Evolutionary conservation across 2,888 invertebrate species (phyloP).

Genomic region (Holacanthella duospinosa): DNA sequence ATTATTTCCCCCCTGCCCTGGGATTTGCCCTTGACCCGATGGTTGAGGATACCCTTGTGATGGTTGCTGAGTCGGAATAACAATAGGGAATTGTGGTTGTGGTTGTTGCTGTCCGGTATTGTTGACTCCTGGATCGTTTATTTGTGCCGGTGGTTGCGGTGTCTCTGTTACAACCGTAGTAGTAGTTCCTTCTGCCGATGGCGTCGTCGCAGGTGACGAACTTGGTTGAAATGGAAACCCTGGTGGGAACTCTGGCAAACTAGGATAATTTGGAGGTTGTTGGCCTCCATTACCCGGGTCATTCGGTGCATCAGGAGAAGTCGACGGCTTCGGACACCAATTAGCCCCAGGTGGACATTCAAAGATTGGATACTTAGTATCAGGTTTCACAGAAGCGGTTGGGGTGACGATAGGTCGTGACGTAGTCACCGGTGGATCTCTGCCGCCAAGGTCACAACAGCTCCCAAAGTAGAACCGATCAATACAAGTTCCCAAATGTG

Average conservation of each 20-base stretch:
- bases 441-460: conserved; percentile 63
- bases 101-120: conserved; percentile 12
- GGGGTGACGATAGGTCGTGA: not conserved
- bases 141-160: conserved; percentile 37
- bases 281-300: not conserved
- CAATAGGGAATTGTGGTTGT: conserved; percentile 3
- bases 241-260: conserved; percentile 22
- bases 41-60: not conserved
- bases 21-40: not conserved
- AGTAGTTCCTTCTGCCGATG: conserved; percentile 23
- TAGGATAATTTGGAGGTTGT: conserved; percentile 8
- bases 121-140: conserved; percentile 35
- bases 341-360: not conserved
- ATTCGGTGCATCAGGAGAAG: conserved; percentile 5
- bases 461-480: conserved; percentile 89
- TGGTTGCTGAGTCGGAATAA: not conserved
- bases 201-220: conserved; percentile 36
- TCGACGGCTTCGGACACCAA: not conserved
- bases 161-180: conserved; percentile 32
- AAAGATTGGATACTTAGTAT: conserved; percentile 3
- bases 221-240: conserved; percentile 18
- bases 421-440: conserved; percentile 36
- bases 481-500: conserved; percentile 82
- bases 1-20: not conserved
- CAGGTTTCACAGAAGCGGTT: conserved; percentile 20